Base-by-base conservation (phyloP, 2,888 invertebrate species). In the Synergus itoensis region DNA sequence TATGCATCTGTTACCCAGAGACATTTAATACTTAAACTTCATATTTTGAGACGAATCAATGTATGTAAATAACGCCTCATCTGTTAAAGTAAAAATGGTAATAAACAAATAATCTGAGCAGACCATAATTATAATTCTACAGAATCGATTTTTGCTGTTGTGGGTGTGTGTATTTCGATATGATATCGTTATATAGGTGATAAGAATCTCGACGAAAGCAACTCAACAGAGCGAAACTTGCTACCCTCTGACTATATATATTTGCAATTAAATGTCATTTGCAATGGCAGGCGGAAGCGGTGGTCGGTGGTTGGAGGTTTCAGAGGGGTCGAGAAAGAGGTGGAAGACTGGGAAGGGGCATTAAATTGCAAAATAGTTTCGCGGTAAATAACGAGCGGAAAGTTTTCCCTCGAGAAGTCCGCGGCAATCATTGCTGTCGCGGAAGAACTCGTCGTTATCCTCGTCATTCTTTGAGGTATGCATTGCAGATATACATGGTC, bases 321-420 rank as follows among this genome's bases (percentile, higher is more conserved):
- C 53, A 53, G 57, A 81, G 83, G 57, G 77, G 11, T 73, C 63
- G 76, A 62, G 53, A 36, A 67, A 53, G 48, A 81, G 78, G 65
- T 62, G 48, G 11, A 40, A 40, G 28, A 78, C 48, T 76, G 21
- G 77, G 60, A 41, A 45, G 40, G 64, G 53, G 78, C 85, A 85
- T 89, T 87, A 88, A 88, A 90, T 89, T 88, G 86, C 86, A 86
- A 87, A 88, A 89, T 88, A 88, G 89, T 89, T 88, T 85, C 84
- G 84, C 79, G 86, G 86, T 86, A 88, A 88, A 89, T 90, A 90
- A 89, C 87, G 87, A 88, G 87, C 82, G 79, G 78, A 86, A 88
- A 86, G 86, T 87, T 89, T 82, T 75, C 80, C 82, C 82, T 77
- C 82, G 79, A 79, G 79, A 79, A 86, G 83, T 77, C 64, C 64